These are phyloP conservation scores for Monopis laevigella DNA, from an alignment of 2,888 invertebrate genomes.

Conservation along the genomic window DNA sequence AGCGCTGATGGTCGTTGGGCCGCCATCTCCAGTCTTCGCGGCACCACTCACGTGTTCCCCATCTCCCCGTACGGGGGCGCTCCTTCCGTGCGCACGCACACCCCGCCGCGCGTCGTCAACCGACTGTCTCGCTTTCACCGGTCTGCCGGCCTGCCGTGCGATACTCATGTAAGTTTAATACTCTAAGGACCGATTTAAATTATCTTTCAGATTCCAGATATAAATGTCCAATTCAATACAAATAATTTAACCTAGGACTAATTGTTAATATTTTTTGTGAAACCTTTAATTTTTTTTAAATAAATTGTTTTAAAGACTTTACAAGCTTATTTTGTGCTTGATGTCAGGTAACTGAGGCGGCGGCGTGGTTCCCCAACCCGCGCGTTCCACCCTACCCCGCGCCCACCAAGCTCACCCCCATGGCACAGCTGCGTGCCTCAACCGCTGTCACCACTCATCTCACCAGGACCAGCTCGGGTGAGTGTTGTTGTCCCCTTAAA, in stretches of 20 bases:
- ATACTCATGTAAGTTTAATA: too few species aligned
- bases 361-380: slow-evolving; percentile 82
- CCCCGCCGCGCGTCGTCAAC: slow-evolving; percentile 93
- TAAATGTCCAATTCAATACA: too few species aligned
- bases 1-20: slow-evolving; percentile 96
- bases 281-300: too few species aligned
- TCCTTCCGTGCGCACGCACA: slow-evolving; percentile 92
- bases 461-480: slow-evolving; percentile 60
- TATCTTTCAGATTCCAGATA: too few species aligned
- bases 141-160: slow-evolving; percentile 89
- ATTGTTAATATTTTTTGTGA: too few species aligned
- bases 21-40: slow-evolving; percentile 93
- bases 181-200: too few species aligned
- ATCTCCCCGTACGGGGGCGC: slow-evolving; percentile 96
- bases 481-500: too few species aligned
- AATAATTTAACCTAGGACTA: too few species aligned
- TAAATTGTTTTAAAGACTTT: too few species aligned
- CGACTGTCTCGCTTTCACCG: slow-evolving; percentile 94
- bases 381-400: slow-evolving; percentile 91
- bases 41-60: slow-evolving; percentile 98
- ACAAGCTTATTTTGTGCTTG: too few species aligned
- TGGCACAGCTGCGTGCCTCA: slow-evolving; percentile 85
- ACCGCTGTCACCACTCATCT: slow-evolving; percentile 58
- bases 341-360: slow-evolving; percentile 37
- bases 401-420: slow-evolving; percentile 80